A percentile compares a stretch with the other conserved stretches of the same genome.
Conservation (phyloP, 2,797 vertebrate species). For the Moxostoma hubbsi region DNA sequence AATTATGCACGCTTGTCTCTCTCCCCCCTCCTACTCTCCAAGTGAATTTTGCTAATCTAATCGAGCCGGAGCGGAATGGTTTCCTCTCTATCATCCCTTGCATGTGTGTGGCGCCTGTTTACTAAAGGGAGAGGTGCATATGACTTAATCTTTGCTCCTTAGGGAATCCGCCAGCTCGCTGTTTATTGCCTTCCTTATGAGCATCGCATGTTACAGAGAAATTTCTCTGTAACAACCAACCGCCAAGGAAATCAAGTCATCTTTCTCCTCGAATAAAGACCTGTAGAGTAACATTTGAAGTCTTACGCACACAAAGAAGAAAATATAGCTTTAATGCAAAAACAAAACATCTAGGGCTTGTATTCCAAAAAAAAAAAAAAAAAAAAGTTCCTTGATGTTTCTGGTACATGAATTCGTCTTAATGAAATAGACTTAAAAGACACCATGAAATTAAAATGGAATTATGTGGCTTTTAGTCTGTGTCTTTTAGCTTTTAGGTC, state of each 20-base stretch:
- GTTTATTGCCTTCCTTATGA: conserved; percentile 54
- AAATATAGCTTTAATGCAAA: background rate
- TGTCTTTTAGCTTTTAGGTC: too few relatives aligned
- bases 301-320: conserved; percentile 15
- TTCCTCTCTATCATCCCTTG: conserved; percentile 52
- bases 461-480: too few relatives aligned
- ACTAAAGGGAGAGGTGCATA: conserved; percentile 54
- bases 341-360: background rate
- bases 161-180: conserved; percentile 50
- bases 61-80: conserved; percentile 50
- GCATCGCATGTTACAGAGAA: conserved; percentile 33
- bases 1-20: conserved; percentile 62
- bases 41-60: conserved; percentile 63
- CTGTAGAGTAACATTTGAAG: conserved; percentile 39
- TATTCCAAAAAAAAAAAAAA: background rate
- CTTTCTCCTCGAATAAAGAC: conserved; percentile 31
- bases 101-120: conserved; percentile 51
- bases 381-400: too few relatives aligned
- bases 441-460: too few relatives aligned
- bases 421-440: too few relatives aligned
- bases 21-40: conserved; percentile 51
- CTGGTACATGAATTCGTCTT: too few relatives aligned
- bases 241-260: conserved; percentile 31
- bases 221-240: conserved; percentile 40
- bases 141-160: conserved; percentile 51